Percentiles rank a stretch among this genome's conserved stretches.
Conservation (phyloP, 1,140 invertebrate genomes). For the Drosophila varians region DNA sequence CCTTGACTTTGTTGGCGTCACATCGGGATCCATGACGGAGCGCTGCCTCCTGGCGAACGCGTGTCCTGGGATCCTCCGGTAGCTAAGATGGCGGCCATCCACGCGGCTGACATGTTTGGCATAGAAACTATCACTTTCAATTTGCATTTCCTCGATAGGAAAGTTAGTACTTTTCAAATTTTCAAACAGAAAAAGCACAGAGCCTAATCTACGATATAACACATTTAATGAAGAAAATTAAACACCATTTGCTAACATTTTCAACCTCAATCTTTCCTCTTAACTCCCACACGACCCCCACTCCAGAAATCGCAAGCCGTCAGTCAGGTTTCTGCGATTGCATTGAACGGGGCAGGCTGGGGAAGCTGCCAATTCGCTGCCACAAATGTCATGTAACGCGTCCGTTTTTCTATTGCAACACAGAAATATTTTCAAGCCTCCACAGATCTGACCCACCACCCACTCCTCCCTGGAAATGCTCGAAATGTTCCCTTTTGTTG, state of each 20-base stretch:
- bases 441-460: slow-evolving; percentile 19
- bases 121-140: slow-evolving; percentile 1
- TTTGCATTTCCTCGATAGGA: slow-evolving; percentile 7
- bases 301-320: slow-evolving; percentile 3
- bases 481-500: slow-evolving; percentile 43
- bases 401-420: slow-evolving; percentile 74
- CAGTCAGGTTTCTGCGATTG: slow-evolving; percentile 45
- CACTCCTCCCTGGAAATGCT: slow-evolving; percentile 1
- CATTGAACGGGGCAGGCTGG: slow-evolving; percentile 22
- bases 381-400: slow-evolving; percentile 76
- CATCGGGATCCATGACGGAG: background rate
- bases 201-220: background rate
- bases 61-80: background rate
- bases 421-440: slow-evolving; percentile 43
- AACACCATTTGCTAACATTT: background rate
- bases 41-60: background rate
- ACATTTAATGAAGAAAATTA: background rate
- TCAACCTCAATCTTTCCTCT: background rate
- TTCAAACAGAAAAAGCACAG: background rate
- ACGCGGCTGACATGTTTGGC: background rate
- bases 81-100: background rate
- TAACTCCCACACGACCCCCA: too few species aligned
- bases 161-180: background rate
- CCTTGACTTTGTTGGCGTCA: background rate
- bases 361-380: slow-evolving; percentile 71